Evolutionary conservation across 2,113 vertebrate species (phyloP), one percentile per base, ranked within the genome.

Genomic region (Odocoileus hemionus): DNA sequence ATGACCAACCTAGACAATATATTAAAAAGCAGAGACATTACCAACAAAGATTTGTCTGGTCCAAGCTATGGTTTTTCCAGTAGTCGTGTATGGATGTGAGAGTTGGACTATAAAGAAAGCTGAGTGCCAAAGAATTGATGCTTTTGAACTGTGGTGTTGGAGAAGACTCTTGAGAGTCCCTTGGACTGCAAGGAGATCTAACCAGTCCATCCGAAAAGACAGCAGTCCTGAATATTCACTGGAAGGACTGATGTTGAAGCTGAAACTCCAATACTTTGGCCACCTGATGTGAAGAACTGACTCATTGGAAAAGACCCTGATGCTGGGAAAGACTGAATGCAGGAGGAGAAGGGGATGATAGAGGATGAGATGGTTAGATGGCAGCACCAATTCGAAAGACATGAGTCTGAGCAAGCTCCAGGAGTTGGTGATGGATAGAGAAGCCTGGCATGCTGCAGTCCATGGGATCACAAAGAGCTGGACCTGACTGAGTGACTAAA

Each of bases 361-460:
- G n/a, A 70, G n/a, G n/a, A 39, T 12, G 19, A 70, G n/a, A 70
- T 23, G 5, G 67, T 23, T 23, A 70, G n/a, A 39, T 39, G n/a
- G 67, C 19, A 70, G 23, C 67, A 70, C 19, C 2, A 3, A 39
- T 19, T 39, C 0, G 0, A 70, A 3, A 2, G n/a, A 70, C 10
- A 70, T 70, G 67, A 70, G 10, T 39, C 6, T 70, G 64, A 70
- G 17, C 23, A 70, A 70, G 67, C n/a, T 70, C 67, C n/a, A 39
- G 67, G n/a, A 70, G 19, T 5, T 70, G n/a, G 67, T 70, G 67
- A 39, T 23, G 19, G 2, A 39, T 19, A 39, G 67, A 39, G 67
- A 70, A 70, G 67, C n/a, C 19, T 23, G 19, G n/a, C 5, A 39
- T 70, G 19, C n/a, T 39, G 9, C n/a, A 70, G n/a, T 70, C n/a